Conservation (phyloP, 2,888 invertebrate species). For the Drosophila limbata region DNA sequence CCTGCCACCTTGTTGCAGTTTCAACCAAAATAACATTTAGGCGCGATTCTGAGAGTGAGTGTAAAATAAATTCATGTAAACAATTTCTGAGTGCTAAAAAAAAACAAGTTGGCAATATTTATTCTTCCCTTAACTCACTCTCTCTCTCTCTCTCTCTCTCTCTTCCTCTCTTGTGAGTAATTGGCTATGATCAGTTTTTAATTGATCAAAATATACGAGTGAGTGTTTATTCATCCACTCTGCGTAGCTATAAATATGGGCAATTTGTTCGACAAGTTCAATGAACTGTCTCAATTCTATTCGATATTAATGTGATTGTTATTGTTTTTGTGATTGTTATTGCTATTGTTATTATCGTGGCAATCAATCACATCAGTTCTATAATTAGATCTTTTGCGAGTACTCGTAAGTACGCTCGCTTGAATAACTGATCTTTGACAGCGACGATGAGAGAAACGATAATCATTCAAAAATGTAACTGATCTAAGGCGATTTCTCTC, state of each 20-base stretch:
- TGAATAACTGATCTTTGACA: constrained; percentile 35
- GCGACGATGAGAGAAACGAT: not conserved
- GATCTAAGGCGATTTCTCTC: not conserved
- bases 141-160: not conserved
- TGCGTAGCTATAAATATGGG: constrained; percentile 37
- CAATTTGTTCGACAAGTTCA: constrained; percentile 42
- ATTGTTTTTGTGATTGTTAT: constrained; percentile 10
- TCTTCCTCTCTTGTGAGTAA: constrained; percentile 6
- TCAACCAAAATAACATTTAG: constrained; percentile 34
- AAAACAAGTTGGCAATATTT: constrained; percentile 18
- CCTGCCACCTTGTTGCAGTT: constrained; percentile 6
- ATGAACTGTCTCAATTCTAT: constrained; percentile 27
- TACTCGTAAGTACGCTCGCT: constrained; percentile 5
- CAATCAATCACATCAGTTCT: constrained; percentile 43
- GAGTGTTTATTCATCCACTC: constrained; percentile 20
- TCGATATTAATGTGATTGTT: constrained; percentile 17
- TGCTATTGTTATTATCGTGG: constrained; percentile 13
- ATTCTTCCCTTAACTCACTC: constrained; percentile 1
- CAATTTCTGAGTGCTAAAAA: constrained; percentile 28
- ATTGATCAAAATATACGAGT: constrained; percentile 35
- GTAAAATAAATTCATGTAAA: constrained; percentile 23
- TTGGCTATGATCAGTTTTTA: constrained; percentile 59
- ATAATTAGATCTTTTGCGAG: constrained; percentile 24
- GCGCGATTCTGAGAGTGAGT: constrained; percentile 11
- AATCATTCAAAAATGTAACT: constrained; percentile 2